Base-by-base conservation (phyloP, 1,140 invertebrate genomes). In the Drosophila nigrodunni region DNA sequence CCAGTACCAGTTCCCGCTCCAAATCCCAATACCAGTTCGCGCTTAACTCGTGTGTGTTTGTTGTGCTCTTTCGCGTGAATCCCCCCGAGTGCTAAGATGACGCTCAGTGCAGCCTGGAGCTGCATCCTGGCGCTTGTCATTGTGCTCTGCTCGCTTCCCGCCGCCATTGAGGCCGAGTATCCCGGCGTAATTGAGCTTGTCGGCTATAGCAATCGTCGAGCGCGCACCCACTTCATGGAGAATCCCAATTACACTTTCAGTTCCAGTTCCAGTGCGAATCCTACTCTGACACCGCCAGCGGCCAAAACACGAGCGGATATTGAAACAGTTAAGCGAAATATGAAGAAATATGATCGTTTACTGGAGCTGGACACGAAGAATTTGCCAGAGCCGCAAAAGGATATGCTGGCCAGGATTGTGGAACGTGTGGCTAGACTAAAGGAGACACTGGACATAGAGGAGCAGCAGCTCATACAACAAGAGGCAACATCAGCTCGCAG, bases 161-260 rank as follows among this genome's bases (percentile, higher is more conserved):
- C 46, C 11, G 64, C 71, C 21, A 62, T 50, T 9, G 30, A 64
- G 37, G 58, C 68, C 6, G 82, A 92, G 7, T 92, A 92, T 85
- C 91, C 91, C 25, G 91, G 91, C 21, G 91, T 92, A 4, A 92
- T 92, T 52, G 91, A 92, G 60, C 78, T 92, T 49, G 91, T 92
- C 7, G 91, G 91, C 34, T 92, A 90, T 34, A 92, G 86, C 60
- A 92, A 92, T 78, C 79, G 91, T 7, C 72, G 85, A n/a, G 91
- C 91, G 44, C 79, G 91, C 30, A 92, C 91, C 13, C 87, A 92
- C 9, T 92, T 91, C 43, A 74, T 87, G 49, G 82, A 87, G 35
- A 39, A 47, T 21, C 81, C 78, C 18, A 52, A 2, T 34, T 39
- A 2, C 41, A 60, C 11, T 62, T 30, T 30, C 25, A 30, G 25